Evolutionary conservation across 2,888 invertebrate genomes (phyloP).

Genomic region (Andrena chrysosceles): DNA sequence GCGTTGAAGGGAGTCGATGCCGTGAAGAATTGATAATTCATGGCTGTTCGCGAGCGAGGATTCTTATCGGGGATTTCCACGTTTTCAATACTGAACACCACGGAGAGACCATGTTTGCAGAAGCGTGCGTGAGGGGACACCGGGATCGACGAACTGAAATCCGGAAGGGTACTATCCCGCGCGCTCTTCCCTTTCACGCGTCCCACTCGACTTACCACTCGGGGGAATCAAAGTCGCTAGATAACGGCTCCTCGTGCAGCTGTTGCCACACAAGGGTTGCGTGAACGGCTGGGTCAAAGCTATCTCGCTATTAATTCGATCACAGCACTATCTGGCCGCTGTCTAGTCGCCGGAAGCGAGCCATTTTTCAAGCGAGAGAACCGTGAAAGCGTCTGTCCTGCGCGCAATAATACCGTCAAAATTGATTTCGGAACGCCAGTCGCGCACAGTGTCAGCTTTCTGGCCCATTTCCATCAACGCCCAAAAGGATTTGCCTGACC

Average conservation of each 20-base stretch:
- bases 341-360: neutral
- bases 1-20: constrained; percentile 13
- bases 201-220: constrained; percentile 57
- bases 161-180: constrained; percentile 57
- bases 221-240: constrained; percentile 63
- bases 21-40: constrained; percentile 64
- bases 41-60: constrained; percentile 49
- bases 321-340: constrained; percentile 22
- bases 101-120: constrained; percentile 61
- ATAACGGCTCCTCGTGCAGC: constrained; percentile 62
- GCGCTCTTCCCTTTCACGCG: constrained; percentile 44
- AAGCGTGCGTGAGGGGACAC: constrained; percentile 38
- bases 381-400: constrained; percentile 14
- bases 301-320: constrained; percentile 59
- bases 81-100: constrained; percentile 51
- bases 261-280: constrained; percentile 57
- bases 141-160: constrained; percentile 60
- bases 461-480: neutral
- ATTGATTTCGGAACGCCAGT: constrained; percentile 18
- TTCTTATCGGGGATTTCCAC: constrained; percentile 69
- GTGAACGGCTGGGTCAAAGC: constrained; percentile 39
- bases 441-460: neutral
- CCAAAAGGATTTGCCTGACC: neutral
- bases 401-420: constrained; percentile 3
- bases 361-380: constrained; percentile 45